phyloP scores from a whole-genome alignment of 1,140 invertebrate species.

The Hetaerina americana region DNA sequence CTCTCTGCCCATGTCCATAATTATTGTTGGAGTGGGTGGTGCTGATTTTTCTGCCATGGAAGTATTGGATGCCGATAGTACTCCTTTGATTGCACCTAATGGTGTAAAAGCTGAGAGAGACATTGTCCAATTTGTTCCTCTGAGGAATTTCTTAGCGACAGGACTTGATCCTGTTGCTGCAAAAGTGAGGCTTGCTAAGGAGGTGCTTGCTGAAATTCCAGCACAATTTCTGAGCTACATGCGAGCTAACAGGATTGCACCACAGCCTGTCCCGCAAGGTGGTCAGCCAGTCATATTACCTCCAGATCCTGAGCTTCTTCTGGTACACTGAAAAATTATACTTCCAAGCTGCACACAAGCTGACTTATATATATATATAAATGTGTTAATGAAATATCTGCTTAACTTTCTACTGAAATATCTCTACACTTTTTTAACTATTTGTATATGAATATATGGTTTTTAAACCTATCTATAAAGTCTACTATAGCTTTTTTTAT shows the following conservation, averaged over 20 bases:
- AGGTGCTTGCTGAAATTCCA: constrained; percentile 41
- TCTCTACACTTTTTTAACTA: too few relatives aligned
- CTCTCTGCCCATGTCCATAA: constrained; percentile 30
- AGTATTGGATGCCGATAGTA: constrained; percentile 29
- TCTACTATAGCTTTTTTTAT: too few relatives aligned
- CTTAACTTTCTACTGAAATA: too few relatives aligned
- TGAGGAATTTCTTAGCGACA: constrained; percentile 19
- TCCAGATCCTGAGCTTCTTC: constrained; percentile 19
- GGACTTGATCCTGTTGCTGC: constrained; percentile 17
- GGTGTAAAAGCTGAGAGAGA: constrained; percentile 25
- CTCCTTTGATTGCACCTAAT: constrained; percentile 21
- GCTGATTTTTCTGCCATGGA: constrained; percentile 34
- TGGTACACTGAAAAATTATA: too few relatives aligned
- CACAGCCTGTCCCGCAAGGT: constrained; percentile 22
- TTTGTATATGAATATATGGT: too few relatives aligned
- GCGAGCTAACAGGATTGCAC: constrained; percentile 37
- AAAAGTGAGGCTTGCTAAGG: constrained; percentile 22
- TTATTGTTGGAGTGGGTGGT: constrained; percentile 44
- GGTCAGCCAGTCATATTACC: constrained; percentile 16
- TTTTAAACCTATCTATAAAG: too few relatives aligned
- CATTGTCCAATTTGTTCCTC: constrained; percentile 33
- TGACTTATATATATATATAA: too few relatives aligned
- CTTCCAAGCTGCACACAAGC: too few relatives aligned
- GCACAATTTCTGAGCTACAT: constrained; percentile 44
- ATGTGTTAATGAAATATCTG: too few relatives aligned